Conservation (phyloP, 1,140 invertebrate genomes). For the Sitobion miscanthi region DNA sequence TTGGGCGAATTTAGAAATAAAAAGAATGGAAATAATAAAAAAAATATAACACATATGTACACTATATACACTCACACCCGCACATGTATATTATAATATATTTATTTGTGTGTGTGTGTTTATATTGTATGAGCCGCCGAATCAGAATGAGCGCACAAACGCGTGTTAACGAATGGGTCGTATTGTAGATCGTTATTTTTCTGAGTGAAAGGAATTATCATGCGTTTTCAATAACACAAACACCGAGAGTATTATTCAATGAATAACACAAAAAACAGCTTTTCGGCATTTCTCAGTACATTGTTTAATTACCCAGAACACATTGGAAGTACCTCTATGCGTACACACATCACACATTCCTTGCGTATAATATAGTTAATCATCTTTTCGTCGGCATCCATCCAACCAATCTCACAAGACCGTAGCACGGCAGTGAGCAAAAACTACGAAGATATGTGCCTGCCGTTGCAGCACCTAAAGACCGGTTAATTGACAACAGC, state of each 20-base stretch:
- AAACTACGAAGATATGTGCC: background rate
- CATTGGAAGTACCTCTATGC: background rate
- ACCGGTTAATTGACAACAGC: constrained; percentile 16
- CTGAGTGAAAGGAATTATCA: constrained; percentile 53
- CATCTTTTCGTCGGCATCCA: background rate
- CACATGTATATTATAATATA: background rate
- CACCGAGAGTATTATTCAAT: background rate
- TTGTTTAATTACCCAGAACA: constrained; percentile 52
- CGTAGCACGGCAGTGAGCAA: background rate
- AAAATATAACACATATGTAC: constrained; percentile 10
- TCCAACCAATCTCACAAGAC: background rate
- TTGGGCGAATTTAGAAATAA: constrained; percentile 55
- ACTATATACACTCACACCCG: background rate
- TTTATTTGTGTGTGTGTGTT: background rate
- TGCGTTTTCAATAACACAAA: constrained; percentile 55
- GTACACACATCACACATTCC: background rate
- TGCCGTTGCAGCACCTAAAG: background rate
- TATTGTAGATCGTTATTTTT: constrained; percentile 49
- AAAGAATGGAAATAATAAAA: constrained; percentile 53
- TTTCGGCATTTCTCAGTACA: constrained; percentile 35
- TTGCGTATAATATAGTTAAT: background rate
- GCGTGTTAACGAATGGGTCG: constrained; percentile 51
- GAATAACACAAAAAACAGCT: background rate
- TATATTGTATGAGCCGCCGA: background rate
- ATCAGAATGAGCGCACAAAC: constrained; percentile 45